These are phyloP conservation scores for Pogonocichla stellata DNA, from an alignment of 2,113 vertebrate genomes.

Conservation along the genomic window DNA sequence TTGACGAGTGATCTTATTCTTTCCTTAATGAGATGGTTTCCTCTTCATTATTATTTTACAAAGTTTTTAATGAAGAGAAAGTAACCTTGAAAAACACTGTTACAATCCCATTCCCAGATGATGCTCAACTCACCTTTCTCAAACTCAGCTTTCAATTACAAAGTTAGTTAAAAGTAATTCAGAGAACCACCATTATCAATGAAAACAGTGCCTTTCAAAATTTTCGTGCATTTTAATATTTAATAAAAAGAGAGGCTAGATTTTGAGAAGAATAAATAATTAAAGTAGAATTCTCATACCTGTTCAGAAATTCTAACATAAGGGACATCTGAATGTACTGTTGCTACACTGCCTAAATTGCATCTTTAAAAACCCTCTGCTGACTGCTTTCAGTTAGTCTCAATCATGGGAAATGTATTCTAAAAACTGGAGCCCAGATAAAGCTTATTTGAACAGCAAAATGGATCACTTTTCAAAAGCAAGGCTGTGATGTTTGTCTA, in stretches of 20 bases:
- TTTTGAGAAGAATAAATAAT: conserved; percentile 55
- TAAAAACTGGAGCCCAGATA: background rate
- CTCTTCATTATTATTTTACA: conserved; percentile 76
- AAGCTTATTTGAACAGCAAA: conserved; percentile 27
- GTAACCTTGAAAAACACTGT: conserved; percentile 78
- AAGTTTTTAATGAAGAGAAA: conserved; percentile 78
- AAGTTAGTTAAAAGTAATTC: conserved; percentile 68
- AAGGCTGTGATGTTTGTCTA: background rate
- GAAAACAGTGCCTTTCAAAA: conserved; percentile 68
- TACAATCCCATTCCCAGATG: conserved; percentile 68
- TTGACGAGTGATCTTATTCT: conserved; percentile 64
- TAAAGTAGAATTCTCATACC: conserved; percentile 38
- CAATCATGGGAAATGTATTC: conserved; percentile 1
- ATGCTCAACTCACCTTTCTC: conserved; percentile 60
- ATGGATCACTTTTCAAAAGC: conserved; percentile 15
- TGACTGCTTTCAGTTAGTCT: conserved; percentile 13
- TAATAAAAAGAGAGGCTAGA: conserved; percentile 51
- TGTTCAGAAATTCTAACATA: conserved; percentile 50
- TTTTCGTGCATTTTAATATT: conserved; percentile 59
- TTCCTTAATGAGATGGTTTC: conserved; percentile 69
- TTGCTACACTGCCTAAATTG: background rate
- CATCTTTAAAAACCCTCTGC: conserved; percentile 6
- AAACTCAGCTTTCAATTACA: conserved; percentile 67
- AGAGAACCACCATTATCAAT: conserved; percentile 65
- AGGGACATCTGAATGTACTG: conserved; percentile 21